Evolutionary conservation across 2,888 invertebrate species (phyloP).

Genomic region (Lutraria lutraria): DNA sequence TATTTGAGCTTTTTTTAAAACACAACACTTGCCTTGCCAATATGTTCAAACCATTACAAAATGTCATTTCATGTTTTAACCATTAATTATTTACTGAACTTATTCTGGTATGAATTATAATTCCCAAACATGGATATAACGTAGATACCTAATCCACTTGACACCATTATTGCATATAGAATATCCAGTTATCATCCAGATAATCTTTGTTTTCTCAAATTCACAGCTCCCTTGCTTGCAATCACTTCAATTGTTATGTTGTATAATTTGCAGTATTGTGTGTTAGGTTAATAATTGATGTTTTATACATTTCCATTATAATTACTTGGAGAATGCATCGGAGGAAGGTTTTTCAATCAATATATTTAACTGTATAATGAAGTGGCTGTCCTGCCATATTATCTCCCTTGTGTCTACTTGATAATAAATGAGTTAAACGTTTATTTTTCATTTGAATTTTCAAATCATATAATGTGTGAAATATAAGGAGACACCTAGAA

Average conservation of each 20-base stretch:
- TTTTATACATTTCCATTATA: conserved; percentile 9
- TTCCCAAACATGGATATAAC: neutral
- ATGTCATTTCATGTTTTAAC: conserved; percentile 6
- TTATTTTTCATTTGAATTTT: conserved; percentile 1
- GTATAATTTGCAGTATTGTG: neutral
- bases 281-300: neutral
- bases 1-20: too few species aligned
- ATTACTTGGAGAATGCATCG: neutral
- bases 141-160: conserved; percentile 7
- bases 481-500: too few species aligned
- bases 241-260: neutral
- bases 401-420: neutral
- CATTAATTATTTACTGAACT: neutral
- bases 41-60: neutral
- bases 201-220: neutral
- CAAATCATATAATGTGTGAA: neutral
- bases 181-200: neutral
- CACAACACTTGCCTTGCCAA: too few species aligned
- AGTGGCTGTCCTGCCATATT: neutral
- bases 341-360: neutral
- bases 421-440: neutral
- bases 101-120: conserved; percentile 8
- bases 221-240: neutral
- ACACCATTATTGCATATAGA: conserved; percentile 5
- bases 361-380: conserved; percentile 3